Percentiles rank a stretch among this genome's conserved stretches.
Conservation (phyloP, 2,888 invertebrate genomes). For the Hermodice carunculata region DNA sequence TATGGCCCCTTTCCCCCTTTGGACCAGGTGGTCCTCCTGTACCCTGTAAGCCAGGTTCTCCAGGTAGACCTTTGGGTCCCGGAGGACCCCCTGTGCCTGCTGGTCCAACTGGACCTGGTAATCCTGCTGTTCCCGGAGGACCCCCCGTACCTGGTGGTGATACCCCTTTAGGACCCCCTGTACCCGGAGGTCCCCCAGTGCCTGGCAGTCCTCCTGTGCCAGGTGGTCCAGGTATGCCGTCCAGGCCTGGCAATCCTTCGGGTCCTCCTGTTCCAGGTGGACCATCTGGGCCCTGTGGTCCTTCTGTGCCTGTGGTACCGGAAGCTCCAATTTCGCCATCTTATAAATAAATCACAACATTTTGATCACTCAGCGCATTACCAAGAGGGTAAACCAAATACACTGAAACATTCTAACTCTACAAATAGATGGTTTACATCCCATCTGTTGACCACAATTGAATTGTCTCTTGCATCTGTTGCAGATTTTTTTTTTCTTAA, state of each 20-base stretch:
- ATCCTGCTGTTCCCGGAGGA: not conserved
- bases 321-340: not conserved
- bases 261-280: not conserved
- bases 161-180: not conserved
- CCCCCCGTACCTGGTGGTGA: too few relatives aligned
- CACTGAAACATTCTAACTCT: too few relatives aligned
- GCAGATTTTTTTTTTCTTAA: too few relatives aligned
- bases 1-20: not conserved
- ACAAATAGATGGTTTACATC: too few relatives aligned
- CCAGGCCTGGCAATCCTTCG: not conserved
- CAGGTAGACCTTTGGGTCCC: constrained; percentile 1
- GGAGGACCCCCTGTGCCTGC: constrained; percentile 1
- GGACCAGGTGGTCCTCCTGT: constrained; percentile 3
- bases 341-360: too few relatives aligned
- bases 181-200: not conserved
- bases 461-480: too few relatives aligned
- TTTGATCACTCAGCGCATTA: too few relatives aligned
- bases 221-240: not conserved
- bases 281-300: not conserved
- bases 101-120: not conserved
- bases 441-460: too few relatives aligned
- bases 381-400: too few relatives aligned
- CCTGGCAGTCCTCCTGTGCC: not conserved
- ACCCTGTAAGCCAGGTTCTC: not conserved
- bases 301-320: not conserved